Evolutionary conservation across 2,888 invertebrate species (phyloP).

Genomic region (Catocala fraxini): DNA sequence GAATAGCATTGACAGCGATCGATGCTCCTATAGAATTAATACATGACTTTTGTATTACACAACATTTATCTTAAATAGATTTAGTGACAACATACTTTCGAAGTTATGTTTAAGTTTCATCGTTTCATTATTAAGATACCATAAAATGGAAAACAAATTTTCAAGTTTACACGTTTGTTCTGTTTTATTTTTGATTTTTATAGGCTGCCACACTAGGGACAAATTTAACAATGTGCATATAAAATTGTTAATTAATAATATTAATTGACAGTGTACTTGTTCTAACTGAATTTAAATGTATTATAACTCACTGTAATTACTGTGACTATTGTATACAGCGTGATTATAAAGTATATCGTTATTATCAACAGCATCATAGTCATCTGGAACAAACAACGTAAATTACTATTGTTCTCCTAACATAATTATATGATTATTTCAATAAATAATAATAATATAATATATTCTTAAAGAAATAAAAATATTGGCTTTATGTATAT

Average conservation of each 20-base stretch:
- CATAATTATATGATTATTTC: neutral
- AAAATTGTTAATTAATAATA: too few species aligned
- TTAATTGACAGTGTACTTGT: too few species aligned
- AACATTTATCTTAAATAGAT: neutral
- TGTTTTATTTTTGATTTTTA: too few species aligned
- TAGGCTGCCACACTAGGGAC: too few species aligned
- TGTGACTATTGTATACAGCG: constrained; percentile 41
- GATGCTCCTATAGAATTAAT: neutral
- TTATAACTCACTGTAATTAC: constrained; percentile 45
- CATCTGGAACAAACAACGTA: constrained; percentile 50
- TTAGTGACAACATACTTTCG: neutral
- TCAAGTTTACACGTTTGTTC: too few species aligned
- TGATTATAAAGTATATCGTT: constrained; percentile 49
- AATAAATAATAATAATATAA: too few species aligned
- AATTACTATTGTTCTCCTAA: neutral
- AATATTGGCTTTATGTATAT: too few species aligned
- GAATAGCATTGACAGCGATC: neutral
- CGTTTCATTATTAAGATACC: too few species aligned
- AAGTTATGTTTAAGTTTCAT: too few species aligned
- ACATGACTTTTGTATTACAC: neutral
- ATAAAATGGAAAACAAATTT: too few species aligned
- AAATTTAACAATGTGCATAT: too few species aligned
- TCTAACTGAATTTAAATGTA: neutral
- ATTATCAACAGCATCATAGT: constrained; percentile 49
- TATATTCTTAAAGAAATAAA: too few species aligned